Evolutionary conservation across 2,888 invertebrate species (phyloP), one percentile per base, ranked within the genome.

Genomic region (Sympetrum striolatum): DNA sequence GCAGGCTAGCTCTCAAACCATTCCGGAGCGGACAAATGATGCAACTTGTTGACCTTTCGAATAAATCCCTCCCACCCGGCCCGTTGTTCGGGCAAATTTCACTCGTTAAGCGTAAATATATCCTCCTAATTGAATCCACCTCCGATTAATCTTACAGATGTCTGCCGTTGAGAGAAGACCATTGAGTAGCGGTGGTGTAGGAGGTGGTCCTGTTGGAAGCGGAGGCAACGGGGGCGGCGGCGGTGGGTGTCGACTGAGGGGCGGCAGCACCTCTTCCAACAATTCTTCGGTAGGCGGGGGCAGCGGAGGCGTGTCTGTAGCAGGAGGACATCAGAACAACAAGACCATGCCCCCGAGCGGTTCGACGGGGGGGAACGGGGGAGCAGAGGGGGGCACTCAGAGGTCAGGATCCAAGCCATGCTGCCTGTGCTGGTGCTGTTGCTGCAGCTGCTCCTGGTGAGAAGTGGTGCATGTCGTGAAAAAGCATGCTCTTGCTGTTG

Each of bases 391-490:
- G 2, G 86, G 60, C 91, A 91, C 91, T 91, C 92, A 92, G 92
- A 90, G 90, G 91, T 91, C 90, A 90, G 91, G 92, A 14, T 64
- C 86, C 91, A 96, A 95, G 93, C 95, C 95, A 90, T 96, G 96
- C 93, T 96, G 96, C 93, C 95, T 96, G 92, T 96, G 96, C 92
- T 96, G 96, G 95, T 96, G 96, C 93, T 96, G 96, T 93, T 96
- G 96, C 93, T 96, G 96, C 94, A 96, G 96, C 93, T 96, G 96
- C 94, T 96, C 96, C 93, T 96, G 96, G 96, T 96, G 94, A 94
- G 94, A 94, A 44, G 80, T 90, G 60, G 48, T 25, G 48, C 64
- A 35, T n/a, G 25, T 31, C n/a, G 31, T 35, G 58, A 58, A 53
- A 53, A 82, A 10, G 44, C 48, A 73, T 73, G 73, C 14, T 25